These are phyloP conservation scores for Acinonyx jubatus DNA, from an alignment of 2,113 vertebrate genomes.

Conservation along the genomic window DNA sequence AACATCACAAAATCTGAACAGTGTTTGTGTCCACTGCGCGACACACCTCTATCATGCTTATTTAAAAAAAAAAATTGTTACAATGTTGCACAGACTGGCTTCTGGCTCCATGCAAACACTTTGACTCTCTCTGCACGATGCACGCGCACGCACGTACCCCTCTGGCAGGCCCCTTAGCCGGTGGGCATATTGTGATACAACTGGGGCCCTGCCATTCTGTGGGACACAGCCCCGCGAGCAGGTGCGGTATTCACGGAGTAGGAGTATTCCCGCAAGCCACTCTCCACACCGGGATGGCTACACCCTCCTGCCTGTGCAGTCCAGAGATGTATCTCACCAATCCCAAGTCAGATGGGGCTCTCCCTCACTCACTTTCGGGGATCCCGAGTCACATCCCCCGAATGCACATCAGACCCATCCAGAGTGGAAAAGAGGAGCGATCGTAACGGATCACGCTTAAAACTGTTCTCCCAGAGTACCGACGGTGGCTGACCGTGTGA, in stretches of 20 bases:
- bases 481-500: neutral
- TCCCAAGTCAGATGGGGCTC: neutral
- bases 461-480: rapidly evolving
- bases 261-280: rapidly evolving
- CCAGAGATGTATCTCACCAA: rapidly evolving
- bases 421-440: neutral
- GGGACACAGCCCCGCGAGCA: neutral
- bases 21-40: neutral
- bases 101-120: neutral
- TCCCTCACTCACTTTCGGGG: neutral
- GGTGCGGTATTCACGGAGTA: too few species aligned
- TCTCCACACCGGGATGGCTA: too few species aligned
- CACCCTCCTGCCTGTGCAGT: neutral
- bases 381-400: neutral
- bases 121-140: neutral
- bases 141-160: rapidly evolving
- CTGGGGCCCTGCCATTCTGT: neutral
- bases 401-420: neutral
- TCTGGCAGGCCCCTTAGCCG: neutral
- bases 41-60: neutral
- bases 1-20: neutral
- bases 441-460: rapidly evolving
- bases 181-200: rapidly evolving
- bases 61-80: neutral
- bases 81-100: neutral